Evolutionary conservation across 2,888 invertebrate species (phyloP).

Genomic region (Coecobrya sp.): DNA sequence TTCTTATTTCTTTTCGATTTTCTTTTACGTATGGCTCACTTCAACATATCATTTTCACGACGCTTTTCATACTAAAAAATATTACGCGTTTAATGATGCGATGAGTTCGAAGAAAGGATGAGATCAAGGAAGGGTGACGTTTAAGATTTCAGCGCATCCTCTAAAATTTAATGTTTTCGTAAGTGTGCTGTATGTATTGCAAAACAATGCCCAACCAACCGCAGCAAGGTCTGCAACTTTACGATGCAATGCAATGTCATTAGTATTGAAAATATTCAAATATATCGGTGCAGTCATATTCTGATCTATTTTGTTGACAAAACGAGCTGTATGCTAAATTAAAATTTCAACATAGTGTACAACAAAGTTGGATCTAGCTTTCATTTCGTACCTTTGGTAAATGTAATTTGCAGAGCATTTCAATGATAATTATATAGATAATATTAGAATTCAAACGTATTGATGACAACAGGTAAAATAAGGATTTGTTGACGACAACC

Average conservation of each 20-base stretch:
- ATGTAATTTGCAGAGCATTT: too few relatives aligned
- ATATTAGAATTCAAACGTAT: conserved; percentile 45
- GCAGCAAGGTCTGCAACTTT: background rate
- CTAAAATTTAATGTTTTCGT: background rate
- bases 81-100: conserved; percentile 8
- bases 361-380: too few relatives aligned
- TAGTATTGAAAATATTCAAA: too few relatives aligned
- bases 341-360: too few relatives aligned
- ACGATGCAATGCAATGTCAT: background rate
- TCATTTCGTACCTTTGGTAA: too few relatives aligned
- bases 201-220: background rate
- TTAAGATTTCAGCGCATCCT: background rate
- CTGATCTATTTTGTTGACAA: too few relatives aligned
- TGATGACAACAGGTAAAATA: conserved; percentile 34
- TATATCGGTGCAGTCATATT: too few relatives aligned
- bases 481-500: conserved; percentile 62
- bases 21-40: background rate
- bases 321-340: too few relatives aligned
- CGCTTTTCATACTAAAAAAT: background rate
- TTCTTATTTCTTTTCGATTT: conserved; percentile 7
- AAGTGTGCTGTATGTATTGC: too few relatives aligned
- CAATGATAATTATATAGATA: background rate
- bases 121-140: conserved; percentile 31
- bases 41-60: background rate
- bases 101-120: conserved; percentile 9